phyloP scores from a whole-genome alignment of 2,888 invertebrate genomes.

The Druceiella hillmani region DNA sequence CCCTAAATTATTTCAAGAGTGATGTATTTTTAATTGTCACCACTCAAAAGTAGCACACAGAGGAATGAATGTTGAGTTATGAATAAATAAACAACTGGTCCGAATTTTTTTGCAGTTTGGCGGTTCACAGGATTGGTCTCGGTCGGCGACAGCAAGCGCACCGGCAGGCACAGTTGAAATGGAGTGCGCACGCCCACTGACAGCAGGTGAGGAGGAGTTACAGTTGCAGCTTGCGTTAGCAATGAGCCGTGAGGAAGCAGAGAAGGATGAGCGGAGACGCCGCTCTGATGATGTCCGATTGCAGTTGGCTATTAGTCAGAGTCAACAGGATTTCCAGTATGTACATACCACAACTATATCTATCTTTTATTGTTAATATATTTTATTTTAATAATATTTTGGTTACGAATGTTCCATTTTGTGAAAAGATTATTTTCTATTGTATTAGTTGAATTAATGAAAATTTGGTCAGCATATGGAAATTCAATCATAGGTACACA shows the following conservation, averaged over 20 bases:
- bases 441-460: no score
- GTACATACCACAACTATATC: constrained; percentile 31
- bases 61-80: background rate
- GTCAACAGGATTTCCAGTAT: constrained; percentile 87
- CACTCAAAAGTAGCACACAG: background rate
- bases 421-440: no score
- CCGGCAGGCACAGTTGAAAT: constrained; percentile 55
- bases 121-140: constrained; percentile 13
- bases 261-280: constrained; percentile 89
- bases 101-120: constrained; percentile 24
- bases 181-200: constrained; percentile 92
- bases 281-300: constrained; percentile 94
- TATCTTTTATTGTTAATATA: no score
- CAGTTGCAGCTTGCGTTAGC: constrained; percentile 97
- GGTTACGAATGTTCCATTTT: no score
- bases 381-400: no score
- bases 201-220: constrained; percentile 96
- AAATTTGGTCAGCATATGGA: no score
- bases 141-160: background rate
- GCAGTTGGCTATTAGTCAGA: constrained; percentile 92
- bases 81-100: background rate
- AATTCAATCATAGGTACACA: no score
- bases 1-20: background rate
- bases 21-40: background rate
- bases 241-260: constrained; percentile 98